Conservation (phyloP, 2,888 invertebrate genomes). For the Eilema depressum region DNA sequence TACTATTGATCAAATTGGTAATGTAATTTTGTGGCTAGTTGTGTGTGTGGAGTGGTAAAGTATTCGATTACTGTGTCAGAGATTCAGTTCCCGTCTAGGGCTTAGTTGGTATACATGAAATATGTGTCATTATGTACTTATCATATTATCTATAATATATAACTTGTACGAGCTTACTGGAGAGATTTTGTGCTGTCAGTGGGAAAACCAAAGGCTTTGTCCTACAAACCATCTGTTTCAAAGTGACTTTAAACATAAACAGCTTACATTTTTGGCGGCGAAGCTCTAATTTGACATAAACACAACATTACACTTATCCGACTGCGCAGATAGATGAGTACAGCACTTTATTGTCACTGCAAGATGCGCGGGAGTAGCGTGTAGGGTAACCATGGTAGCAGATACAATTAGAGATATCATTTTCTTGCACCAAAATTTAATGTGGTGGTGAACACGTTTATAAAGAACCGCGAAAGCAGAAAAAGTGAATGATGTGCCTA, state of each 20-base stretch:
- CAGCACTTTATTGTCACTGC: constrained; percentile 27
- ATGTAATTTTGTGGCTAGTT: not conserved
- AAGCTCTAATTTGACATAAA: constrained; percentile 28
- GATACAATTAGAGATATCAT: not conserved
- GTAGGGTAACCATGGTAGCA: constrained; percentile 16
- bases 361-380: constrained; percentile 22
- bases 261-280: constrained; percentile 17
- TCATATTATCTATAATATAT: no score
- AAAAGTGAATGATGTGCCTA: no score
- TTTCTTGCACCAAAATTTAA: no score
- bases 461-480: no score
- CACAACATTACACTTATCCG: constrained; percentile 32
- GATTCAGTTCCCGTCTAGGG: not conserved
- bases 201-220: no score
- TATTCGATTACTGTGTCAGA: not conserved
- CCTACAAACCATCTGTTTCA: not conserved
- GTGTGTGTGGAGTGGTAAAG: no score
- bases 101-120: no score
- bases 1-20: not conserved
- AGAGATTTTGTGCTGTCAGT: no score
- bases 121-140: no score
- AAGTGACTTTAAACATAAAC: constrained; percentile 6
- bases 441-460: no score
- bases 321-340: constrained; percentile 24
- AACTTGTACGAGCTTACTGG: no score